phyloP scores from a whole-genome alignment of 2,797 vertebrate genomes.

The Catamblyrhynchus diadema region DNA sequence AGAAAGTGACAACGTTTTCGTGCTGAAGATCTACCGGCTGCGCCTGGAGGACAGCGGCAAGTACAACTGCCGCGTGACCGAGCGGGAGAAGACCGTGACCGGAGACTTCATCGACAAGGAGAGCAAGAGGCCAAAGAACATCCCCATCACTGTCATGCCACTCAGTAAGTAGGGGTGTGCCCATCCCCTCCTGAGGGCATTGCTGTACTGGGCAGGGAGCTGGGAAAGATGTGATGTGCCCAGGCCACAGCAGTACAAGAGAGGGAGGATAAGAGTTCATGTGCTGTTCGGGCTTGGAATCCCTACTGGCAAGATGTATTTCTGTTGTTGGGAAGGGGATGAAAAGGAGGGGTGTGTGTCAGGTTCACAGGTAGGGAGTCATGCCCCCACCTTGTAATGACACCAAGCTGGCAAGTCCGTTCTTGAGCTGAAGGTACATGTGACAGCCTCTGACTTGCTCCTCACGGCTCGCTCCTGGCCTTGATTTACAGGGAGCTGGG shows the following conservation, averaged over 20 bases:
- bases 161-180: constrained; percentile 84
- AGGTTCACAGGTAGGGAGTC: not conserved
- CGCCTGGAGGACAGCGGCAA: constrained; percentile 89
- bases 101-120: constrained; percentile 94
- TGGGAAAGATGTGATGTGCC: not conserved
- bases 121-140: constrained; percentile 94
- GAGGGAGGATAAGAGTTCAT: not conserved
- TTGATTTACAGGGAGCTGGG: not conserved
- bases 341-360: not conserved
- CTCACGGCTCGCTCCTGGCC: not conserved
- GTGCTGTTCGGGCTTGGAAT: not conserved
- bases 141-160: constrained; percentile 88
- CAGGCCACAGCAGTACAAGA: rapidly evolving
- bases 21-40: constrained; percentile 91
- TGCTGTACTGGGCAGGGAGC: not conserved
- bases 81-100: constrained; percentile 89
- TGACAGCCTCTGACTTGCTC: not conserved
- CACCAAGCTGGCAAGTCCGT: not conserved
- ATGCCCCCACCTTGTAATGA: not conserved
- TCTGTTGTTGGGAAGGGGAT: not conserved
- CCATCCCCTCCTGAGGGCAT: not conserved
- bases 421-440: not conserved
- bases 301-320: too few relatives aligned
- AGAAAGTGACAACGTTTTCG: constrained; percentile 84
- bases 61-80: constrained; percentile 95